phyloP scores from a whole-genome alignment of 1,140 invertebrate genomes.

The Diorhabda sublineata region DNA sequence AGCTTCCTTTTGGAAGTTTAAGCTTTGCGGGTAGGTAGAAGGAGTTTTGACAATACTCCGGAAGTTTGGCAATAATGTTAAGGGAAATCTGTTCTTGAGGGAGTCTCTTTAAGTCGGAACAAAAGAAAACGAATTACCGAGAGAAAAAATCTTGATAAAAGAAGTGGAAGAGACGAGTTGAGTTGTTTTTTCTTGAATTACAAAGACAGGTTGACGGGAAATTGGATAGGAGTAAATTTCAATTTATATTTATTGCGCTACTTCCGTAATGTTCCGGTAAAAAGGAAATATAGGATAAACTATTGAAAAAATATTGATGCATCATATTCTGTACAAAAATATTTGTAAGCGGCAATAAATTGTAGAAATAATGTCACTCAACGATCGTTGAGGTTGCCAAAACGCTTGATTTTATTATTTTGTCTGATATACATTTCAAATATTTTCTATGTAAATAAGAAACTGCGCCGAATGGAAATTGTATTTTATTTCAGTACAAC shows the following conservation, averaged over 20 bases:
- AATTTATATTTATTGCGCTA: background rate
- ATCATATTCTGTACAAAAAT: too few species aligned
- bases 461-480: too few species aligned
- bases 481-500: too few species aligned
- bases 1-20: background rate
- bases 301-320: too few species aligned
- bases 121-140: constrained; percentile 1
- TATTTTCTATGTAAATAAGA: too few species aligned
- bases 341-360: too few species aligned
- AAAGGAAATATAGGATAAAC: too few species aligned
- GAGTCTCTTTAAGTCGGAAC: background rate
- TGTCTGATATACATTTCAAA: too few species aligned
- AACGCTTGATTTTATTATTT: too few species aligned
- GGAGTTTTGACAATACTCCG: background rate
- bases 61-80: constrained; percentile 1
- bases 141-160: background rate
- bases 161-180: background rate
- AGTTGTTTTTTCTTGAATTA: background rate
- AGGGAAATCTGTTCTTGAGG: constrained; percentile 1
- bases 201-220: constrained; percentile 1
- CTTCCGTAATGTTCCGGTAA: background rate
- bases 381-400: too few species aligned
- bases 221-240: background rate
- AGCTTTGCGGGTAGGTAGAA: background rate
- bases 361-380: too few species aligned